Evolutionary conservation across 2,797 vertebrate species (phyloP).

Genomic region (Sebastes variabilis): DNA sequence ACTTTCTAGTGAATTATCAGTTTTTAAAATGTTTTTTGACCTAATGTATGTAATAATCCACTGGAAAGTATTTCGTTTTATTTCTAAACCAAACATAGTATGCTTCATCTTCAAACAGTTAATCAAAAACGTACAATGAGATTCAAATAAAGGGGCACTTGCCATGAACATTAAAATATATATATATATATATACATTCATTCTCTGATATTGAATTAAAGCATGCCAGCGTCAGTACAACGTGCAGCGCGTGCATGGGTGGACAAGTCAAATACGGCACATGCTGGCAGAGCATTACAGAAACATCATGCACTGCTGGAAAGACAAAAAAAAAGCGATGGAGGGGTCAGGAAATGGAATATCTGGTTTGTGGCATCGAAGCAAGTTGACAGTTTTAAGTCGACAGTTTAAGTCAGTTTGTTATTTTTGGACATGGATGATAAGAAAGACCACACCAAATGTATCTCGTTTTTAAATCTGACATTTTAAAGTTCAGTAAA

Average conservation of each 20-base stretch:
- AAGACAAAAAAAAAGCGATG: constrained; percentile 42
- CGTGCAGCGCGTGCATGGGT: constrained; percentile 57
- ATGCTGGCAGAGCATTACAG: constrained; percentile 42
- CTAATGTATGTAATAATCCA: background rate
- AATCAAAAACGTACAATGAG: background rate
- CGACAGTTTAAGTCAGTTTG: background rate
- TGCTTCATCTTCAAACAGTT: background rate
- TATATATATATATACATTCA: background rate
- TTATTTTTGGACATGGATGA: background rate
- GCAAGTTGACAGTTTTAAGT: background rate
- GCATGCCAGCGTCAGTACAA: constrained; percentile 17
- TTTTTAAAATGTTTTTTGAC: background rate
- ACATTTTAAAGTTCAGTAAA: background rate
- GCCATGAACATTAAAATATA: background rate
- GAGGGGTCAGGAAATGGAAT: constrained; percentile 40
- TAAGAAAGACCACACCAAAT: background rate
- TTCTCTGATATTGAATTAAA: background rate
- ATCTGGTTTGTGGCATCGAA: background rate
- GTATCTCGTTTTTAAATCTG: background rate
- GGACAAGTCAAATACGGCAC: constrained; percentile 28
- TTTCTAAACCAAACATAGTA: background rate
- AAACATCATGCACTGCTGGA: constrained; percentile 52
- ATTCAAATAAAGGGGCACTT: background rate
- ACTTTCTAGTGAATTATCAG: background rate
- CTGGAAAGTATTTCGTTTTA: background rate